These are phyloP conservation scores for Archocentrus centrarchus DNA, from an alignment of 2,113 vertebrate genomes.

Conservation along the genomic window DNA sequence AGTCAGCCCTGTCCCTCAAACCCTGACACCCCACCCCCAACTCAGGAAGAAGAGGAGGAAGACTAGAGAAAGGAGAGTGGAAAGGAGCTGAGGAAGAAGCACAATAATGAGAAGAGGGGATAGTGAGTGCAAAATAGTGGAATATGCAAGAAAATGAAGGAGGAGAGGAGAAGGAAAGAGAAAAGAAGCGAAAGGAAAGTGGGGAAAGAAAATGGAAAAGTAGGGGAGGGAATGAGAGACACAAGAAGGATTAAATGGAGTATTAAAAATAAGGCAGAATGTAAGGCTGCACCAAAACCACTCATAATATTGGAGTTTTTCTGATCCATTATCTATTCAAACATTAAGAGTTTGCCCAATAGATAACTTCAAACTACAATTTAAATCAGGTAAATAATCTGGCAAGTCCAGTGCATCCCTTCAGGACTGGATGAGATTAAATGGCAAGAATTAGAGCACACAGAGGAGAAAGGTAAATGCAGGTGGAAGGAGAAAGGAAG, in stretches of 20 bases:
- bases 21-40: slow-evolving; percentile 17
- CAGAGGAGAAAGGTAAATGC: background rate
- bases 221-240: background rate
- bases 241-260: background rate
- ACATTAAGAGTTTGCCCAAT: background rate
- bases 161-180: background rate
- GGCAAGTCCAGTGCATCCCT: background rate
- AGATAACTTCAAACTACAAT: background rate
- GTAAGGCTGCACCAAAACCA: slow-evolving; percentile 12
- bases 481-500: background rate
- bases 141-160: slow-evolving; percentile 11
- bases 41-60: slow-evolving; percentile 17
- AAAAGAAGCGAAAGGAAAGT: background rate
- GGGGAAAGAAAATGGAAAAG: no score
- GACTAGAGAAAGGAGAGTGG: background rate
- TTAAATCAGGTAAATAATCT: background rate
- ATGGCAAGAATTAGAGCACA: background rate
- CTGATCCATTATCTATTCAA: background rate
- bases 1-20: slow-evolving; percentile 65
- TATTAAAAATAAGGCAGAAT: background rate
- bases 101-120: background rate
- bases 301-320: background rate
- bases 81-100: background rate
- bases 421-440: background rate
- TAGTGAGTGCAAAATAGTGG: background rate